These are phyloP conservation scores for Pao palembangensis DNA, from an alignment of 2,113 vertebrate species.

Conservation along the genomic window DNA sequence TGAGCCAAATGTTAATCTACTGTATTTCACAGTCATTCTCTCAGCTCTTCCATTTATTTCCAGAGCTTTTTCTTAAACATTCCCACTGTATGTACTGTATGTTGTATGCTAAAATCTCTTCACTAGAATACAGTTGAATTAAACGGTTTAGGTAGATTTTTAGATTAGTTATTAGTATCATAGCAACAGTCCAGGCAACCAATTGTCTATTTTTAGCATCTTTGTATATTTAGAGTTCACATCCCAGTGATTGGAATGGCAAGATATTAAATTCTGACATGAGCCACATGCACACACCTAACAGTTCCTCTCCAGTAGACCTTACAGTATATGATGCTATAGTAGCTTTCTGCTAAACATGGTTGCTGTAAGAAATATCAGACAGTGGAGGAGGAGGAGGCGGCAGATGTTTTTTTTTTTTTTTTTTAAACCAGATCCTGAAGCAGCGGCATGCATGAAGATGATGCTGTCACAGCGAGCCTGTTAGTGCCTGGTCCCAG, in stretches of 20 bases:
- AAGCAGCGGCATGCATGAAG: constrained; percentile 25
- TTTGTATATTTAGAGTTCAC: constrained; percentile 1
- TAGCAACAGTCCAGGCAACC: no score
- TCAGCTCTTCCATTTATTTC: no score
- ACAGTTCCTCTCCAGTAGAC: neutral
- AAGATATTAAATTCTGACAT: neutral
- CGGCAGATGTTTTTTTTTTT: no score
- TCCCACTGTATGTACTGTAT: no score
- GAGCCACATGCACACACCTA: neutral
- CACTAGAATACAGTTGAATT: neutral
- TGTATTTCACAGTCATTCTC: no score
- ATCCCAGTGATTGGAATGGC: neutral
- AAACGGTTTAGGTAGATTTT: constrained; percentile 11
- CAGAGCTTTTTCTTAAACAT: no score
- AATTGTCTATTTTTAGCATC: neutral
- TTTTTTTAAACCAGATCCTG: constrained; percentile 1
- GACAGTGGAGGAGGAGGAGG: neutral
- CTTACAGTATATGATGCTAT: constrained; percentile 13
- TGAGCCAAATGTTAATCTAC: no score
- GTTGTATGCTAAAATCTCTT: no score
- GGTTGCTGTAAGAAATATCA: constrained; percentile 12
- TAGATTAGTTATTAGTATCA: neutral
- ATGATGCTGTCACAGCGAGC: constrained; percentile 33
- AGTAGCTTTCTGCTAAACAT: constrained; percentile 2
- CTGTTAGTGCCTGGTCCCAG: constrained; percentile 37